A percentile compares a stretch with the other conserved stretches of the same genome.
phyloP scores from a whole-genome alignment of 2,888 invertebrate species.

The Cephalotes varians region DNA sequence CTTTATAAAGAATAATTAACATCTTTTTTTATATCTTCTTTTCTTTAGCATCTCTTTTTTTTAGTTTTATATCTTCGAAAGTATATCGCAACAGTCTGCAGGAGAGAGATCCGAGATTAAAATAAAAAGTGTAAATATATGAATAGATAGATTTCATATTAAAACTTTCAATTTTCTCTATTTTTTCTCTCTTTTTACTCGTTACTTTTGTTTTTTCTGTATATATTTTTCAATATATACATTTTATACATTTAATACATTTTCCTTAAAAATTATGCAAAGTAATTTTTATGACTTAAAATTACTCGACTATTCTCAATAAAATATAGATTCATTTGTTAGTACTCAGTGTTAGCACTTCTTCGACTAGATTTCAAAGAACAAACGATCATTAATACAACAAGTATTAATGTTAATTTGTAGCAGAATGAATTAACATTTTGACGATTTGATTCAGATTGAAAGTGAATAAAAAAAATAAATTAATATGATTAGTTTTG shows the following conservation, averaged over 20 bases:
- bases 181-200: background rate
- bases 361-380: background rate
- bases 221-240: too few relatives aligned
- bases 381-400: background rate
- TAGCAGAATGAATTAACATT: background rate
- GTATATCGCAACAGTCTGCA: background rate
- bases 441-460: background rate
- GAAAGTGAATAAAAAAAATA: background rate
- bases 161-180: background rate
- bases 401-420: background rate
- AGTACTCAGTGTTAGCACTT: background rate
- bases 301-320: background rate
- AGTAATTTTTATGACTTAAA: background rate
- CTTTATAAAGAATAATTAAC: conserved; percentile 7
- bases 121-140: background rate
- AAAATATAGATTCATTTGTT: background rate
- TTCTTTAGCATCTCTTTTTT: background rate
- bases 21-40: background rate
- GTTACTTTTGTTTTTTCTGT: background rate
- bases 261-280: background rate
- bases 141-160: background rate
- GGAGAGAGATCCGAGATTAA: background rate
- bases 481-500: conserved; percentile 17
- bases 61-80: background rate
- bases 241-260: background rate